phyloP scores from a whole-genome alignment of 1,140 invertebrate species.

The Helicoverpa zea region DNA sequence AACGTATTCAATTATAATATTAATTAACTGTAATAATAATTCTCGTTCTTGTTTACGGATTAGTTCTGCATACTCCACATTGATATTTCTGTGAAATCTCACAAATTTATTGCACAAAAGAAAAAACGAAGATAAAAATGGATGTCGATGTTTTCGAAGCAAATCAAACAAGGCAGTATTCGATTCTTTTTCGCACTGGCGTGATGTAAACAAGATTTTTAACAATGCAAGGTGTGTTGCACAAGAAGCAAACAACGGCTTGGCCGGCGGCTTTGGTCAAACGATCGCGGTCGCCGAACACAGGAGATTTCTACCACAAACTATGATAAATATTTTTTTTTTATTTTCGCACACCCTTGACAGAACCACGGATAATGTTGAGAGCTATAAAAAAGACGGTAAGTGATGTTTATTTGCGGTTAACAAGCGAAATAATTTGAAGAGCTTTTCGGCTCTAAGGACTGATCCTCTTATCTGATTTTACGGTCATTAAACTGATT shows the following conservation, averaged over 20 bases:
- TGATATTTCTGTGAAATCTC: background rate
- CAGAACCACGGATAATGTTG: slow-evolving; percentile 69
- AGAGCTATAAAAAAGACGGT: slow-evolving; percentile 50
- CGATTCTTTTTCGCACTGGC: slow-evolving; percentile 63
- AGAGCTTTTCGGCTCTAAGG: slow-evolving; percentile 35
- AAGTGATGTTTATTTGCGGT: slow-evolving; percentile 50
- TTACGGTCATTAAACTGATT: slow-evolving; percentile 26
- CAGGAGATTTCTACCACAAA: slow-evolving; percentile 60
- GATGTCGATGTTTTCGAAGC: slow-evolving; percentile 9
- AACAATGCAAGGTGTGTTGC: slow-evolving; percentile 69
- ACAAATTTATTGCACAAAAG: background rate
- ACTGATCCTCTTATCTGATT: slow-evolving; percentile 47
- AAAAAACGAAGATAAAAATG: slow-evolving; percentile 8
- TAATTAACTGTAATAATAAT: slow-evolving; percentile 24
- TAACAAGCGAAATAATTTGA: slow-evolving; percentile 53
- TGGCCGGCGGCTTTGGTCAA: slow-evolving; percentile 76
- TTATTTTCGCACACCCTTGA: slow-evolving; percentile 78
- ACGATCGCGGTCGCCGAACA: slow-evolving; percentile 66
- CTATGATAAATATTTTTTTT: slow-evolving; percentile 53
- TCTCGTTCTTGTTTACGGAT: background rate
- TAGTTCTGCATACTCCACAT: background rate
- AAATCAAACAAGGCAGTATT: slow-evolving; percentile 39
- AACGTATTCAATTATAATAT: slow-evolving; percentile 10
- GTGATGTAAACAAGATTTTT: slow-evolving; percentile 70
- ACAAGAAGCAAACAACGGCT: slow-evolving; percentile 71